These are phyloP conservation scores for Onchidella celtica DNA, from an alignment of 2,888 invertebrate genomes.

Conservation along the genomic window DNA sequence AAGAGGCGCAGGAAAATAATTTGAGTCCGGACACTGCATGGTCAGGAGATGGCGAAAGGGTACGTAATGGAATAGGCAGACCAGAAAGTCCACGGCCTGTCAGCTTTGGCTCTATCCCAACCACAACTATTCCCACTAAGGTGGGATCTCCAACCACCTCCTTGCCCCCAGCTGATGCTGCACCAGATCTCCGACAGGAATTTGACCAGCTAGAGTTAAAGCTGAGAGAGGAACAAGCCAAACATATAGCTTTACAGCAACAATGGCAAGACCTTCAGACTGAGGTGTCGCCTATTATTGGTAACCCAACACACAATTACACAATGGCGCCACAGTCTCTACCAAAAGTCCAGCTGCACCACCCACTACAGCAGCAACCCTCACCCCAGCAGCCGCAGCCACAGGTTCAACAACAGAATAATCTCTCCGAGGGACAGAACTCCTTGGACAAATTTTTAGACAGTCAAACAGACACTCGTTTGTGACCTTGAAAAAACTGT, in stretches of 20 bases:
- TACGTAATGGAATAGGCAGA: neutral
- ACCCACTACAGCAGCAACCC: neutral
- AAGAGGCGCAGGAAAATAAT: too few relatives aligned
- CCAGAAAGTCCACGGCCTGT: neutral
- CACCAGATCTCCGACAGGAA: neutral
- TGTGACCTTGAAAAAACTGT: too few relatives aligned
- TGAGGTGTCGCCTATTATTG: neutral
- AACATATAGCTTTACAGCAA: neutral
- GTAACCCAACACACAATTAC: neutral
- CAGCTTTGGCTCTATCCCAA: neutral
- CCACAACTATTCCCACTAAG: neutral
- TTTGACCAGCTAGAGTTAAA: neutral
- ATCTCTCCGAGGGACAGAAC: neutral
- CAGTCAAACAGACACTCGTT: neutral
- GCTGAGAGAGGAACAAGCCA: neutral
- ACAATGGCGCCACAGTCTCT: neutral
- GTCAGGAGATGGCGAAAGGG: neutral
- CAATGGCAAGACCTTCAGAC: neutral
- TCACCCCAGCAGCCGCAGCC: neutral
- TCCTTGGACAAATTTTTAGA: neutral
- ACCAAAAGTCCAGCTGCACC: neutral
- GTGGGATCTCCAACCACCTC: neutral
- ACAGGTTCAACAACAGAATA: neutral
- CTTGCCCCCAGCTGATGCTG: neutral
- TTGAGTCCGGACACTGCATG: neutral